Evolutionary conservation across 2,888 invertebrate genomes (phyloP), one percentile per base, ranked within the genome.

Genomic region (Silvanus unidentatus): DNA sequence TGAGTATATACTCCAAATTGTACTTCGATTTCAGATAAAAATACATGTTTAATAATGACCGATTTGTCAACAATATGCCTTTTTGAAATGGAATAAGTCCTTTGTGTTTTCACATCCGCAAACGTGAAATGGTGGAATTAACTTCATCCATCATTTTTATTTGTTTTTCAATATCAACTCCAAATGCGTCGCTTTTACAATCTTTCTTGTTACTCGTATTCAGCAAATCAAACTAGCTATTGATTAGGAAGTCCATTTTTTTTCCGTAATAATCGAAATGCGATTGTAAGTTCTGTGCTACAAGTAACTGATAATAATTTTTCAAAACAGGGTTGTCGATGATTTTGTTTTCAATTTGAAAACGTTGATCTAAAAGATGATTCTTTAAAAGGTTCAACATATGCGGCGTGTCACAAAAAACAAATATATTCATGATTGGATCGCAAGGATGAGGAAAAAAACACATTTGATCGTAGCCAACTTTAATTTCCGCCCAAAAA

Each of bases 11-110:
- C 29, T 48, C 45, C 4, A 49, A 16, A 9, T 46, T 39, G 45
- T 51, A 49, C 35, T 53, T 46, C 30, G 16, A 13, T 12, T 51
- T 27, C 29, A 54, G 39, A 44, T 54, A 51, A 29, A 50, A 29
- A 39, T 44, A 49, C 34, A 55, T 16, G 32, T 43, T 22, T 43
- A 9, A 9, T 13, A 57, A 15, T 1, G 57, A 49, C 30, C 16
- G 34, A 30, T 47, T 54, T 9, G 42, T 44, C 9, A 52, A 16
- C 16, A 52, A 27, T 39, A 53, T 45, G 9, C 47, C 52, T 41
- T 49, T 54, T 35, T 53, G 44, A 32, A 53, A 53, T 15, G 40
- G 47, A 40, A 50, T 42, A 22, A 51, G 29, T n/a, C 40, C 16
- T 40, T 50, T 49, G 29, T 47, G 48, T 28, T 49, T 49, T 16